These are phyloP conservation scores for Sardina pilchardus DNA, from an alignment of 2,113 vertebrate genomes.

Conservation along the genomic window DNA sequence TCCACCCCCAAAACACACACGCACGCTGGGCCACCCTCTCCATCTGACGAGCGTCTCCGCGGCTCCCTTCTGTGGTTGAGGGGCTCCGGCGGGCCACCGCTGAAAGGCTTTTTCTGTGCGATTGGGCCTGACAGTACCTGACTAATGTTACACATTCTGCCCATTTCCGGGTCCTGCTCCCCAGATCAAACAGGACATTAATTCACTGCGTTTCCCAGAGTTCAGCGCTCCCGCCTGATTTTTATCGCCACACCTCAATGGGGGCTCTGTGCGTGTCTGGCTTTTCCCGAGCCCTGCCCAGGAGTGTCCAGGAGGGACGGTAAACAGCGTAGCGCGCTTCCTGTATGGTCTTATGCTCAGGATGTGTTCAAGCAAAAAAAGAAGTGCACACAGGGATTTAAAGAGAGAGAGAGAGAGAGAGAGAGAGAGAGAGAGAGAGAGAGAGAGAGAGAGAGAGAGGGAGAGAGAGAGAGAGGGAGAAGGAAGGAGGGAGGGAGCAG, in stretches of 20 bases:
- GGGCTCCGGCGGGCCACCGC: neutral
- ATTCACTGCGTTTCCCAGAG: conserved; percentile 46
- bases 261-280: conserved; percentile 50
- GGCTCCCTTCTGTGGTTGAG: neutral
- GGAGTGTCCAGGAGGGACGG: conserved; percentile 20
- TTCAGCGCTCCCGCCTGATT: conserved; percentile 48
- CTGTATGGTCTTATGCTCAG: conserved; percentile 45
- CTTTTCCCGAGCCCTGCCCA: conserved; percentile 11
- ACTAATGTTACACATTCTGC: conserved; percentile 56
- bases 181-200: conserved; percentile 55
- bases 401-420: neutral
- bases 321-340: conserved; percentile 37
- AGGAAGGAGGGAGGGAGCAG: neutral
- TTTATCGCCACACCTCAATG: conserved; percentile 56
- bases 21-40: conserved; percentile 7
- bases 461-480: neutral
- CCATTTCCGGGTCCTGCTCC: conserved; percentile 48
- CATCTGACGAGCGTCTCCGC: neutral
- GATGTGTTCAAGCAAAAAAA: conserved; percentile 52
- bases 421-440: neutral
- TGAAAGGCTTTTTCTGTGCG: conserved; percentile 41
- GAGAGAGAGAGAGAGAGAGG: neutral
- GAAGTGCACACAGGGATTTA: neutral
- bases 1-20: neutral
- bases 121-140: conserved; percentile 51